Percentiles rank a stretch among this genome's conserved stretches.
phyloP scores from a whole-genome alignment of 2,113 vertebrate genomes.

The Pterocles burchelli region DNA sequence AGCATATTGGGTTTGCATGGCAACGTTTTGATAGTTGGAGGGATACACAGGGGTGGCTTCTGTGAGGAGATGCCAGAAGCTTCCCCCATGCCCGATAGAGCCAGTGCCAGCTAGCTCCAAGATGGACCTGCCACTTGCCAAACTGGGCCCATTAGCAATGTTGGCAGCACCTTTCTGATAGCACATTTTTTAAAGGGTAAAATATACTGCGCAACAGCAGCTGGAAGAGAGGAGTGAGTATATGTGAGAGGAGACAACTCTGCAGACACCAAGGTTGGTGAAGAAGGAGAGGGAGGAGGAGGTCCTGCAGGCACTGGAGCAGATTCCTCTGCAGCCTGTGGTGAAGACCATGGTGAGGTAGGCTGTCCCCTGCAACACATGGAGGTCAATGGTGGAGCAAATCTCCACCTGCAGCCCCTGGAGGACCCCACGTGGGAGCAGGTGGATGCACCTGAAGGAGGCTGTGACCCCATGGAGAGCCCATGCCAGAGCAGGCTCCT shows the following conservation, averaged over 20 bases:
- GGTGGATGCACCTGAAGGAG: neutral
- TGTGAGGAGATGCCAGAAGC: neutral
- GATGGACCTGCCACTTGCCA: neutral
- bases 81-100: neutral
- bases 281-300: neutral
- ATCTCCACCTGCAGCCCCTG: neutral
- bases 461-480: neutral
- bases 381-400: neutral
- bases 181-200: neutral
- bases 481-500: neutral
- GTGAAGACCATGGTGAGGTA: neutral
- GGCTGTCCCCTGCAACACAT: neutral
- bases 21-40: neutral
- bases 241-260: neutral
- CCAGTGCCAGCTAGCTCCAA: neutral
- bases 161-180: neutral
- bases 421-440: rapidly evolving
- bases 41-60: neutral
- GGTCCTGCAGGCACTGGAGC: neutral
- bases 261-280: neutral
- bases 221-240: neutral
- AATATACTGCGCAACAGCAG: neutral
- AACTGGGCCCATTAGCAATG: neutral
- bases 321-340: rapidly evolving
- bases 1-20: neutral